Base-by-base conservation (phyloP, 2,797 vertebrate species). In the Glyptemys insculpta region DNA sequence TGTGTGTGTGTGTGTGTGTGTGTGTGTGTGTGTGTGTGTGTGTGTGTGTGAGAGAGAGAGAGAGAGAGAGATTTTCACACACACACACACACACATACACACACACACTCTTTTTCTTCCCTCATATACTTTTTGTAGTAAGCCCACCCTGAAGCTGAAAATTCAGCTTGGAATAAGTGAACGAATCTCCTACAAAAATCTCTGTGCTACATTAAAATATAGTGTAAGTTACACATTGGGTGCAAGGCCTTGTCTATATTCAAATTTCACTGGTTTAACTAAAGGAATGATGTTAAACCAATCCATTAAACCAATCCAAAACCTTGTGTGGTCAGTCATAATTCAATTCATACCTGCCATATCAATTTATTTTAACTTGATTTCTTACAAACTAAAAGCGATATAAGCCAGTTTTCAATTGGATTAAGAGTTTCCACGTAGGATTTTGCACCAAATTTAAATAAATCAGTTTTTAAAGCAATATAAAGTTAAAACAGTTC, bases 201-300 rank as follows among this genome's bases (percentile, higher is more conserved):
- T 41, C 72, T 74, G 37, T 89, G 79, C 89, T 91, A 95, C 56
- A 79, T 85, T 92, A 76, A 53, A 72, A 16, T 65, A 25, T 83
- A 34, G 44, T 83, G 44, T 23, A 12, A 0, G 34, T n/a, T 83
- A 53, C 16, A 62, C 44, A 31, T 81, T 52, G 92, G 85, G n/a
- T 82, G 72, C 85, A 91, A 95, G 83, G 59, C 44, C 93, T 90
- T 86, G 31, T 89, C 74, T 90, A 19, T 27, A 85, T 65, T 90
- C 57, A 87, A 57, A 91, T 53, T 88, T n/a, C 31, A 86, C 52
- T 76, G 41, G 3, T 85, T 93, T 92, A 92, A 93, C 84, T 91
- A 90, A 95, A 96, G 54, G 52, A 72, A 23, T 68, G 68, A 95
- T 89, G 95, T 95, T 81, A 81, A 31, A 49, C 95, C 59, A 49